Percentiles rank a stretch among this genome's conserved stretches.
Evolutionary conservation across 1,140 invertebrate genomes (phyloP).

Genomic region (Pseudomyrmex cubaensis): DNA sequence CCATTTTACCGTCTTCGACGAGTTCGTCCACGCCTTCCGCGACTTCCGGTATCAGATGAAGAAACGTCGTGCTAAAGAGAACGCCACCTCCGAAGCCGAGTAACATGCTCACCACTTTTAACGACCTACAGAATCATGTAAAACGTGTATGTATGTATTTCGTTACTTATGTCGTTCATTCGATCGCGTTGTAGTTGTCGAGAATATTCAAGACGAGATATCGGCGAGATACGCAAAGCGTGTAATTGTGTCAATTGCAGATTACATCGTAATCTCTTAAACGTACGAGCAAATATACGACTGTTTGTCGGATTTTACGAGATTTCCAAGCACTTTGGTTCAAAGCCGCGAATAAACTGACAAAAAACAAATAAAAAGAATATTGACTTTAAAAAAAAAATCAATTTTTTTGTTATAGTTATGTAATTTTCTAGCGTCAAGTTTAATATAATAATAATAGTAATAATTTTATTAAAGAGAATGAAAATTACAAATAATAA

Average conservation of each 20-base stretch:
- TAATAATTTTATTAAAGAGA: too few species aligned
- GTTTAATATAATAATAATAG: too few species aligned
- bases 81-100: constrained; percentile 96
- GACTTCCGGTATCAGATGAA: constrained; percentile 96
- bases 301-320: not conserved
- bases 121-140: constrained; percentile 74
- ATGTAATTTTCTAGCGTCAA: too few species aligned
- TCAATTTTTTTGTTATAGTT: too few species aligned
- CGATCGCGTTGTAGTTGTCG: not conserved
- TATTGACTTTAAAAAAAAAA: too few species aligned
- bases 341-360: not conserved
- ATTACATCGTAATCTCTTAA: not conserved
- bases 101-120: constrained; percentile 86
- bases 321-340: not conserved
- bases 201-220: constrained; percentile 55
- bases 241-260: constrained; percentile 43
- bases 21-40: constrained; percentile 88
- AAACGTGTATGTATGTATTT: not conserved
- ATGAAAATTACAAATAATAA: too few species aligned
- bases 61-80: constrained; percentile 94
- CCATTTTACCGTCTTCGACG: constrained; percentile 83
- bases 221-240: constrained; percentile 72
- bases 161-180: not conserved
- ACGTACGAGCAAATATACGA: not conserved
- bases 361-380: too few species aligned